These are phyloP conservation scores for Mystacornis crossleyi DNA, from an alignment of 2,113 vertebrate genomes.

Conservation along the genomic window DNA sequence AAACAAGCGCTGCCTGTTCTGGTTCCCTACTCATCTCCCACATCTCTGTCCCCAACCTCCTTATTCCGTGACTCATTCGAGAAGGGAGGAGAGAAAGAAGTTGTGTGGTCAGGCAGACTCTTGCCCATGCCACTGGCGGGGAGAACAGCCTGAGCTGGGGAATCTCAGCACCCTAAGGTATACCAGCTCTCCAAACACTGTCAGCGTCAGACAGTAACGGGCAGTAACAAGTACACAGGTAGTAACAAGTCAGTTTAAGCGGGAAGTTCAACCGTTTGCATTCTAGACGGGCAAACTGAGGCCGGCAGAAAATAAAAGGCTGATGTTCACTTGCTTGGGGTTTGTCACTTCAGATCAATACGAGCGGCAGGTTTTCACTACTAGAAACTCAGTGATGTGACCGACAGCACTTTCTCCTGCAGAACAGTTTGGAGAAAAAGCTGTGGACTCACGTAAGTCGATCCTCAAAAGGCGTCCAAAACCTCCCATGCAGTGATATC, in stretches of 20 bases:
- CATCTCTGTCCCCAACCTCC: neutral
- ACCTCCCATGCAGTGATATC: neutral
- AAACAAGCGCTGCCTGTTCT: neutral
- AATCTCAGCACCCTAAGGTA: neutral
- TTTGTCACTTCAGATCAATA: neutral
- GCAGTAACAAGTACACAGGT: no score
- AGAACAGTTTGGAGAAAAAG: neutral
- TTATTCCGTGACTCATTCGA: rapidly evolving
- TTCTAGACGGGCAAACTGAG: neutral
- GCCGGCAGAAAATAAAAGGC: neutral
- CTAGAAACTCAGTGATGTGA: neutral
- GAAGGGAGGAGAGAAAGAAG: neutral
- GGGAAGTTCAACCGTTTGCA: neutral
- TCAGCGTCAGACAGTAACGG: neutral
- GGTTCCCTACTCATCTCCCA: neutral
- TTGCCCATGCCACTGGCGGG: neutral
- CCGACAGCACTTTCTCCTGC: neutral
- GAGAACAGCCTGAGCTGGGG: no score
- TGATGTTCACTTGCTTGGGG: neutral
- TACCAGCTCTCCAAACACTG: neutral
- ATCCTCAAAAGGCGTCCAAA: neutral
- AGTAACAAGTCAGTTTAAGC: neutral
- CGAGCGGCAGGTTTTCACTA: neutral
- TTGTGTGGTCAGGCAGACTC: neutral
- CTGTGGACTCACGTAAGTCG: rapidly evolving